Percentiles rank a stretch among this genome's conserved stretches.
These are phyloP conservation scores for Vidua chalybeata DNA, from an alignment of 2,113 vertebrate species.

Conservation along the genomic window DNA sequence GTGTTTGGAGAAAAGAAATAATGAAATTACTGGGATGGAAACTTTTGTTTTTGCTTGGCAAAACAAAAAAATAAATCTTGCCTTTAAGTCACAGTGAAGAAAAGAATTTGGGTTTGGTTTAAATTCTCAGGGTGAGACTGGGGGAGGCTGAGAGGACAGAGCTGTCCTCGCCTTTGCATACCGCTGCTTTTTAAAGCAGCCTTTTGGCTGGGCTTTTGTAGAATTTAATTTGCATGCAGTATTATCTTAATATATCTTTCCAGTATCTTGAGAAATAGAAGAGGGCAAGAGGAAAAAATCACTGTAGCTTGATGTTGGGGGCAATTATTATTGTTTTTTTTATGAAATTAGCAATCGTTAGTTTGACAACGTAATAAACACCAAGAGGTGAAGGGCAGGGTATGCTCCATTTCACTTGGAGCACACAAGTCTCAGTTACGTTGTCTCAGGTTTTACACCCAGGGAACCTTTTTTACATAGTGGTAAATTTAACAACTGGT, in stretches of 20 bases:
- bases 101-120: constrained; percentile 44
- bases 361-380: neutral
- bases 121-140: constrained; percentile 30
- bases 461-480: neutral
- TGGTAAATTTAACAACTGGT: neutral
- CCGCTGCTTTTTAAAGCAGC: constrained; percentile 54
- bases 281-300: neutral
- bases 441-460: neutral
- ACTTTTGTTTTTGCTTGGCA: neutral
- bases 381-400: neutral
- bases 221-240: constrained; percentile 46
- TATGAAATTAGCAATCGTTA: neutral
- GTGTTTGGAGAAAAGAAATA: neutral
- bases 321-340: neutral
- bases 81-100: constrained; percentile 13
- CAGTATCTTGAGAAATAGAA: constrained; percentile 16
- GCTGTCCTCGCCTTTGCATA: constrained; percentile 59
- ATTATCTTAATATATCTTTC: constrained; percentile 42
- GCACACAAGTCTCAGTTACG: neutral
- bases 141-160: constrained; percentile 48
- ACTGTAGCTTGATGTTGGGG: neutral
- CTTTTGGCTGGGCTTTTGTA: constrained; percentile 60
- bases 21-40: neutral
- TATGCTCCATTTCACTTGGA: neutral
- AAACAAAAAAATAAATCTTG: constrained; percentile 2